Evolutionary conservation across 2,797 vertebrate genomes (phyloP).

Genomic region (Chelidonichthys spinosus): DNA sequence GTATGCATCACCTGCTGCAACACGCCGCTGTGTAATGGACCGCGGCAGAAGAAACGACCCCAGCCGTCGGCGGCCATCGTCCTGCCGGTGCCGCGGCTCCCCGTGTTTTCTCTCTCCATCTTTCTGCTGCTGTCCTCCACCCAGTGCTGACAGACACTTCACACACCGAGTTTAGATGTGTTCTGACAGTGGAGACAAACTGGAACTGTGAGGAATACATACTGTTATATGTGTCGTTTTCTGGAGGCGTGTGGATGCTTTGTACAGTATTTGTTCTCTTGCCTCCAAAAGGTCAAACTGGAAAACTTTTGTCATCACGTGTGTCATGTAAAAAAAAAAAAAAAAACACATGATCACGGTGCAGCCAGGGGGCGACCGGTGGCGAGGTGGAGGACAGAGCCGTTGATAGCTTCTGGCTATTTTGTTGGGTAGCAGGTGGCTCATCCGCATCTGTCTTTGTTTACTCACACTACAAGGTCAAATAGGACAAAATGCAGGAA

Average conservation of each 20-base stretch:
- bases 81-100: neutral
- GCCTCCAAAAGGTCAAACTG: neutral
- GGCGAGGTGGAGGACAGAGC: conserved; percentile 19
- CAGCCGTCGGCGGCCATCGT: conserved; percentile 36
- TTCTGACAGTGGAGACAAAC: neutral
- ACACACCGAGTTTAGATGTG: neutral
- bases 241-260: conserved; percentile 4
- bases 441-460: conserved; percentile 26
- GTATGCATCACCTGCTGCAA: conserved; percentile 98
- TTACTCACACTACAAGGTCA: conserved; percentile 20
- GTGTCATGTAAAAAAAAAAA: neutral
- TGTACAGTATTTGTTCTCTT: conserved; percentile 33
- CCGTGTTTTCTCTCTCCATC: conserved; percentile 15
- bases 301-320: neutral
- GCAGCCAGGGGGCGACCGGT: neutral
- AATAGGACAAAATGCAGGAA: conserved; percentile 9
- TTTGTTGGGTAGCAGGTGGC: conserved; percentile 28
- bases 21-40: conserved; percentile 95
- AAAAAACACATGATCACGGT: neutral
- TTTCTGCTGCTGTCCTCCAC: conserved; percentile 39
- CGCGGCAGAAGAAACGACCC: conserved; percentile 79
- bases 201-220: conserved; percentile 8
- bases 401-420: conserved; percentile 11
- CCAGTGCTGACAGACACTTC: conserved; percentile 69
- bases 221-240: conserved; percentile 24